Conservation (phyloP, 2,888 invertebrate species). For the Pheosia tremula region DNA sequence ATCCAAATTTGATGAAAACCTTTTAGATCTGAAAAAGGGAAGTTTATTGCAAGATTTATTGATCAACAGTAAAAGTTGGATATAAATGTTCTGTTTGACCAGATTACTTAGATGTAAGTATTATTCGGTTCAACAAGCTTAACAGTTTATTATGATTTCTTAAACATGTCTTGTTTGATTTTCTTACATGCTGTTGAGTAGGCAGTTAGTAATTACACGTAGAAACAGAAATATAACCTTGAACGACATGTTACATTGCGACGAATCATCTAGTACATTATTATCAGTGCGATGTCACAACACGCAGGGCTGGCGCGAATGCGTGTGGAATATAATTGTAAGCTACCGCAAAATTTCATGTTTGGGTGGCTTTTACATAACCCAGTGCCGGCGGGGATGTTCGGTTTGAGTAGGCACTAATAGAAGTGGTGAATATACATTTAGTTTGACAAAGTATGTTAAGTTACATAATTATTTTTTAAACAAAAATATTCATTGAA, state of each 20-base stretch:
- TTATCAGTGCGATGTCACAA: conserved; percentile 29
- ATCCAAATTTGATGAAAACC: conserved; percentile 9
- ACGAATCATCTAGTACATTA: conserved; percentile 32
- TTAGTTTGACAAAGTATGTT: no score
- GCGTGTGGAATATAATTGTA: conserved; percentile 48
- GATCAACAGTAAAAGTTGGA: not conserved
- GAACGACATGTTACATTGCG: not conserved
- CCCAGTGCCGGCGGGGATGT: conserved; percentile 31
- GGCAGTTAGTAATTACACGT: no score
- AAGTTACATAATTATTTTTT: no score
- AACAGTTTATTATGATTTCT: no score
- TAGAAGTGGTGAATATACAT: no score
- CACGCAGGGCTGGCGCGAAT: conserved; percentile 31
- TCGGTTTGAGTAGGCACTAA: not conserved
- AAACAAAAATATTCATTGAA: no score
- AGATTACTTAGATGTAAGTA: not conserved
- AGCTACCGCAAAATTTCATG: conserved; percentile 55
- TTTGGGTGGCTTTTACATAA: conserved; percentile 53
- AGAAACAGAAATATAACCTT: no score
- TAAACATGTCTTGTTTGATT: no score
- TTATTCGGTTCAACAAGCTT: no score
- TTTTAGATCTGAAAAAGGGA: conserved; percentile 6
- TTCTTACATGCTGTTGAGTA: no score
- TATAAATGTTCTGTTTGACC: not conserved
- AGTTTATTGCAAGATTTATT: conserved; percentile 10